Conservation (phyloP, 2,797 vertebrate species). For the Molothrus aeneus region DNA sequence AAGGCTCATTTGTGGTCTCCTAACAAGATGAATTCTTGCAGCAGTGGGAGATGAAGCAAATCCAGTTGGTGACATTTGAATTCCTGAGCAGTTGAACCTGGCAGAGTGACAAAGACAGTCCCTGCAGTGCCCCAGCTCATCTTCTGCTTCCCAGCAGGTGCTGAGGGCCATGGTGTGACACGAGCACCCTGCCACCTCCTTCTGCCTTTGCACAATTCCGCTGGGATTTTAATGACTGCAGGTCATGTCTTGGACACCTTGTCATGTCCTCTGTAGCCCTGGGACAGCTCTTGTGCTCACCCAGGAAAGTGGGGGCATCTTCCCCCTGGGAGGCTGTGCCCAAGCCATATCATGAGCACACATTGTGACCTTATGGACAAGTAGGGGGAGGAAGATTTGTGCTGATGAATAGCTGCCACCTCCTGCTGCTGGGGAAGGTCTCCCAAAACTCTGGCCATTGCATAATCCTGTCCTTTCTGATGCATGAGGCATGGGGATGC, state of each 20-base stretch:
- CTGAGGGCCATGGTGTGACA: not conserved
- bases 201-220: not conserved
- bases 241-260: not conserved
- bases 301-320: not conserved
- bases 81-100: constrained; percentile 16
- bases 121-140: not conserved
- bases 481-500: not conserved
- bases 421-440: not conserved
- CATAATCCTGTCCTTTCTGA: not conserved
- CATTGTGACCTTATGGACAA: not conserved
- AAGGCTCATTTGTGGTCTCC: not conserved
- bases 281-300: not conserved
- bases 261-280: fast-evolving
- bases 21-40: not conserved
- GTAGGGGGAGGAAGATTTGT: not conserved
- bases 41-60: constrained; percentile 4
- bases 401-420: not conserved
- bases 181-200: not conserved
- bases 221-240: constrained; percentile 69
- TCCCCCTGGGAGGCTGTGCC: fast-evolving
- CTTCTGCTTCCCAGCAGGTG: constrained; percentile 7
- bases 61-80: constrained; percentile 44
- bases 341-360: fast-evolving
- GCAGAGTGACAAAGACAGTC: not conserved
- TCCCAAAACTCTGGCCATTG: not conserved